These are phyloP conservation scores for Enteromius argenteus DNA, from an alignment of 2,797 vertebrate genomes.

Conservation along the genomic window DNA sequence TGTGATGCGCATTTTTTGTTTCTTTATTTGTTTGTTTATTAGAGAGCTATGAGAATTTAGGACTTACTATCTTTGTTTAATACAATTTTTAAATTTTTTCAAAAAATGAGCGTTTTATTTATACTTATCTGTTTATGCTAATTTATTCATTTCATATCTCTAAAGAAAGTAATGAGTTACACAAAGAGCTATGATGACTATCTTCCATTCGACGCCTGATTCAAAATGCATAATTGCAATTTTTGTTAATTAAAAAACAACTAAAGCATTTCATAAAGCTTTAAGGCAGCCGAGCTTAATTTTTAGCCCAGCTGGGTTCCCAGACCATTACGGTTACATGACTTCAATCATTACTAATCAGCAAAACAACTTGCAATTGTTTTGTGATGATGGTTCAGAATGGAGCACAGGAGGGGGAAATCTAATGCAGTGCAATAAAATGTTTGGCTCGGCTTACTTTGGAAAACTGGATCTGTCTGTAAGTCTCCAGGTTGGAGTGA, in stretches of 20 bases:
- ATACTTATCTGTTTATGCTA: background rate
- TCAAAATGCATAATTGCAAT: background rate
- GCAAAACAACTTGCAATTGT: background rate
- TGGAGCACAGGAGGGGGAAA: background rate
- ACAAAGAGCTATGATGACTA: background rate
- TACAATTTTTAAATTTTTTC: background rate
- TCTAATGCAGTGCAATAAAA: slow-evolving; percentile 3
- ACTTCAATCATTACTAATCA: slow-evolving; percentile 34
- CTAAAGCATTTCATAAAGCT: slow-evolving; percentile 8
- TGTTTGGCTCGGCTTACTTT: slow-evolving; percentile 7
- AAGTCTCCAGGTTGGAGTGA: slow-evolving; percentile 34
- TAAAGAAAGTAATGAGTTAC: background rate
- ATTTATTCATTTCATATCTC: background rate
- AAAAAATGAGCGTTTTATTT: background rate
- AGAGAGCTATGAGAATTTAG: background rate
- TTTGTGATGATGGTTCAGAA: background rate
- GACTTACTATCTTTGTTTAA: background rate
- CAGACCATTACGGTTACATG: slow-evolving; percentile 16
- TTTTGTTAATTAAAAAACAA: slow-evolving; percentile 41
- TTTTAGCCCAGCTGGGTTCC: background rate
- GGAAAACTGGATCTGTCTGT: slow-evolving; percentile 19
- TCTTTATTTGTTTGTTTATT: background rate
- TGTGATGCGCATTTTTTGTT: background rate
- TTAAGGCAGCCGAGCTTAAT: slow-evolving; percentile 17
- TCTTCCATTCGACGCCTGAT: background rate